Evolutionary conservation across 2,113 vertebrate genomes (phyloP), one percentile per base, ranked within the genome.

Genomic region (Cepphus grylle): DNA sequence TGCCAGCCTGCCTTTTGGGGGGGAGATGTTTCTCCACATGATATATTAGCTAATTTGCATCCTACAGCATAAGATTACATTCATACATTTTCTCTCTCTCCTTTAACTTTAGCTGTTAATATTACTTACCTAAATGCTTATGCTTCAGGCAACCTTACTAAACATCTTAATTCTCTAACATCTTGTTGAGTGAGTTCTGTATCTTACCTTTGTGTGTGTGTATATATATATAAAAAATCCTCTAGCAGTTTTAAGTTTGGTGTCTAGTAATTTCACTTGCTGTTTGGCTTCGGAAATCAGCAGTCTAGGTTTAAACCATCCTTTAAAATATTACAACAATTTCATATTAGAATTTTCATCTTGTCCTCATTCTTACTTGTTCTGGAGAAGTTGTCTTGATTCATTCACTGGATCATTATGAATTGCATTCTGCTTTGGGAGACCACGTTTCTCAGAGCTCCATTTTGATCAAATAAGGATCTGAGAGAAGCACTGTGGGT

Each of bases 131-230:
- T 62, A 69, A 94, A 76, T 76, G 77, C 86, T 95, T 95, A 47
- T 79, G 11, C 36, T 84, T 53, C 53, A 90, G 71, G 47, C 79
- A 83, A 11, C 56, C 72, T 74, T 91, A 84, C 80, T 95, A 94
- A 97, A 93, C 36, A 56, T 72, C 70, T 84, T 91, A 88, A 84
- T 92, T 92, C 43, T 53, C 45, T 94, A 96, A 96, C 56, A 63
- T 93, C 80, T 83, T 88, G 15, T 78, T 86, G 56, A 80, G 55
- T 40, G 56, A 73, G 42, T 86, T 86, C 62, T 87, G 34, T 88
- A 52, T 84, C 45, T 65, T 88, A 84, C 50, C 55, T 94, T 90
- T 52, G 43, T 59, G 56, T 58, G 12, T 56, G 6, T 19, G 9
- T 29, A 3, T 32, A 3, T 11, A 47, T 47, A 47, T 47, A 32